phyloP scores from a whole-genome alignment of 2,888 invertebrate genomes.

The Protophormia terraenovae region DNA sequence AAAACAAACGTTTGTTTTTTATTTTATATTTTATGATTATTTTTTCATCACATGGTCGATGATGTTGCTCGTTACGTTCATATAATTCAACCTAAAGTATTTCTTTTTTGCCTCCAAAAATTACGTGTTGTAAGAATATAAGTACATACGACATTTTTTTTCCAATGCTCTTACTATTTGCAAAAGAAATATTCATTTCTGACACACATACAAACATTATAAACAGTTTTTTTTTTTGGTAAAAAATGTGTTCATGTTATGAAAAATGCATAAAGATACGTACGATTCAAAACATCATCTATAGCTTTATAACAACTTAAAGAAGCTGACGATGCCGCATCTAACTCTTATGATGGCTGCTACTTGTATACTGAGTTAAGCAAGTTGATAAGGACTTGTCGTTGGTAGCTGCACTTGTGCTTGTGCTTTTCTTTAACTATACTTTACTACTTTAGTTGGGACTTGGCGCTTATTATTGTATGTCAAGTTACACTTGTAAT shows the following conservation, averaged over 20 bases:
- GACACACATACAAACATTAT: conserved; percentile 27
- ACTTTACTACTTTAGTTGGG: conserved; percentile 12
- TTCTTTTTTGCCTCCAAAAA: background rate
- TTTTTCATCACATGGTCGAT: too few species aligned
- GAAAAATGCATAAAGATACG: conserved; percentile 60
- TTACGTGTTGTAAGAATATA: conserved; percentile 37
- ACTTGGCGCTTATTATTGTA: conserved; percentile 64
- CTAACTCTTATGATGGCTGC: conserved; percentile 1
- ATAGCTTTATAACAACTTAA: background rate
- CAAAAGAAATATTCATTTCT: background rate
- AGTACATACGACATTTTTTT: background rate
- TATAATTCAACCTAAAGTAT: conserved; percentile 29
- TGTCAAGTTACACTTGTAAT: conserved; percentile 67
- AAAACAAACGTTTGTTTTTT: too few species aligned
- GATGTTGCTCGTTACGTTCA: conserved; percentile 30
- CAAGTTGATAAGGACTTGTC: background rate
- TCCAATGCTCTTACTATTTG: background rate
- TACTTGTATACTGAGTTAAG: conserved; percentile 25
- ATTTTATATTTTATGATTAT: background rate
- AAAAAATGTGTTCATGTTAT: conserved; percentile 48
- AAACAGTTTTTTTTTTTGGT: conserved; percentile 14
- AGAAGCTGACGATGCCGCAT: conserved; percentile 16
- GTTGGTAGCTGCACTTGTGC: too few species aligned
- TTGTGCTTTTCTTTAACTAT: conserved; percentile 24
- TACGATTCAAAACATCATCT: conserved; percentile 12